Base-by-base conservation (phyloP, 2,888 invertebrate species). In the Cryptophagus acutangulus region DNA sequence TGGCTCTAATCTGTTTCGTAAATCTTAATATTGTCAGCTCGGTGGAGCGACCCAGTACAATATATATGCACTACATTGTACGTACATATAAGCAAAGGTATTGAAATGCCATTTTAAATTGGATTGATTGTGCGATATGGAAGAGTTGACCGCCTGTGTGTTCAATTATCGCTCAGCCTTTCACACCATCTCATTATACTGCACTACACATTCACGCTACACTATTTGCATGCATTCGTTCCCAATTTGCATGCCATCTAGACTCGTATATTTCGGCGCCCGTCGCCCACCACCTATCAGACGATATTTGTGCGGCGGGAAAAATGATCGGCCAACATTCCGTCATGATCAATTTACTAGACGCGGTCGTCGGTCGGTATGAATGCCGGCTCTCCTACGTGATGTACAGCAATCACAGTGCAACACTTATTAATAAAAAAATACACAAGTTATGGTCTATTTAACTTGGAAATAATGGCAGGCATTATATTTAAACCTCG, bases 51-150 rank as follows among this genome's bases (percentile, higher is more conserved):
- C 38, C 35, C 35, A 38, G 43, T 41, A 42, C 43, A 43, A 53
- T 51, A 48, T 50, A 48, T 40, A n/a, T n/a, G n/a, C n/a, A 45
- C 38, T 38, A 52, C 54, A 57, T 58, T 52, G 50, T 54, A 46
- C 47, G 46, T 54, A 49, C 44, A 55, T 59, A 58, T 56, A 55
- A 48, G 51, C 58, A 51, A 55, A 52, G 47, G 56, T 54, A 64
- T 64, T 61, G 61, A 63, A 58, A 61, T 61, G 63, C 62, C 64
- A 62, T 54, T 64, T 59, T 63, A 65, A 65, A 64, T 65, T 64
- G 64, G 62, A 61, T 58, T 59, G 65, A 65, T 65, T 59, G 63
- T 62, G 61, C 63, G 63, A 63, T 65, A 65, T 62, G 60, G 58
- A 51, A 52, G 41, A 41, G 49, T 45, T 29, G 40, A 41, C 36